A percentile compares a stretch with the other conserved stretches of the same genome.
These are phyloP conservation scores for Orchesella cincta DNA, from an alignment of 1,140 invertebrate genomes.

Conservation along the genomic window DNA sequence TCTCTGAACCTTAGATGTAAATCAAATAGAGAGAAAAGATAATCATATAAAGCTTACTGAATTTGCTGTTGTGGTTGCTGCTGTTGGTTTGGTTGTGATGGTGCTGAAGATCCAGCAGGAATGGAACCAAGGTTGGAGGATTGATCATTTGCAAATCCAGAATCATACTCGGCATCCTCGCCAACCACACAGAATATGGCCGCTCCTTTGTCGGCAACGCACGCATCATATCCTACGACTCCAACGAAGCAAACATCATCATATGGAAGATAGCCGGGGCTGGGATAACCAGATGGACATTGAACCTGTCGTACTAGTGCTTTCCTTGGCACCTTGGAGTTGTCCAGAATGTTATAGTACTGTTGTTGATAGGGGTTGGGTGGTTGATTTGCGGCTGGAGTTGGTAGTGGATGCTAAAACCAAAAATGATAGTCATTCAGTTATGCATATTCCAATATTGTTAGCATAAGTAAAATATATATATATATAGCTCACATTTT, in stretches of 20 bases:
- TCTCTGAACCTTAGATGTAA: too few relatives aligned
- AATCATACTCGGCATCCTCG: slow-evolving; percentile 33
- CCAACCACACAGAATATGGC: slow-evolving; percentile 42
- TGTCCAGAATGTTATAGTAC: neutral
- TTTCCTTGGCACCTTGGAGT: slow-evolving; percentile 37
- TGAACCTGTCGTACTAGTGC: slow-evolving; percentile 44
- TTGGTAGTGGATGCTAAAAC: neutral
- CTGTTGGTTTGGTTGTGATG: neutral
- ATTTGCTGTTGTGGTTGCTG: neutral
- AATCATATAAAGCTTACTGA: neutral
- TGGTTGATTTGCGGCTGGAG: neutral
- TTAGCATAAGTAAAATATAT: neutral
- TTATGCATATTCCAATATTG: too few relatives aligned
- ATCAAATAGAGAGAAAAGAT: too few relatives aligned
- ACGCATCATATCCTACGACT: slow-evolving; percentile 46
- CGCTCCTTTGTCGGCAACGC: slow-evolving; percentile 47
- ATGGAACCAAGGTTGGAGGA: neutral
- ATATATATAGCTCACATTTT: slow-evolving; percentile 40
- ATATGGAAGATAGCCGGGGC: neutral
- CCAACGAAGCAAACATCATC: slow-evolving; percentile 38
- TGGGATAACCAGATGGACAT: neutral
- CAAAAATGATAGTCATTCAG: too few relatives aligned
- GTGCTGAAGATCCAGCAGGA: neutral
- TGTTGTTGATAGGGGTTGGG: neutral
- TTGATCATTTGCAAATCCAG: neutral